A percentile compares a stretch with the other conserved stretches of the same genome.
Evolutionary conservation across 2,888 invertebrate species (phyloP).

Genomic region (Zaprionus bogoriensis): DNA sequence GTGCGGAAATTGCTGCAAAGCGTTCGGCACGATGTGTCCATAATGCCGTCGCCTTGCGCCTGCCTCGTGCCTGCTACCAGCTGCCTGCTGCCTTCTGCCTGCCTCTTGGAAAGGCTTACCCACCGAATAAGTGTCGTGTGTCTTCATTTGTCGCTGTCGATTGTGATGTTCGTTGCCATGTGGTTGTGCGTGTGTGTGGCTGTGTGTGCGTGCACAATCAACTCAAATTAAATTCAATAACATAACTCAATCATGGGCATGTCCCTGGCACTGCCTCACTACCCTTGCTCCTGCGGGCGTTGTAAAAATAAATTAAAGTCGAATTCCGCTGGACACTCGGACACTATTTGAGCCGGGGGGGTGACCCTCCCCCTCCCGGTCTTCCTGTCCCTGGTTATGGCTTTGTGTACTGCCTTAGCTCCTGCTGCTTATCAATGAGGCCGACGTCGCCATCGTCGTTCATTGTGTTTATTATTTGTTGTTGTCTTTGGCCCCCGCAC

Average conservation of each 20-base stretch:
- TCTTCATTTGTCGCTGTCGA: constrained; percentile 75
- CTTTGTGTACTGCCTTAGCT: not conserved
- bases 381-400: constrained; percentile 20
- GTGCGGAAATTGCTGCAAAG: constrained; percentile 65
- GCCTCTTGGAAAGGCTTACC: constrained; percentile 63
- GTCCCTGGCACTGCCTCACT: no score
- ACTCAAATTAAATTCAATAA: constrained; percentile 81
- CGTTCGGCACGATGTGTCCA: constrained; percentile 66
- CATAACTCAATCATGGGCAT: constrained; percentile 76
- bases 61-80: constrained; percentile 15
- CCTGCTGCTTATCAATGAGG: constrained; percentile 18
- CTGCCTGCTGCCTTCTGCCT: constrained; percentile 15
- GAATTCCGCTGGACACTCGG: constrained; percentile 59
- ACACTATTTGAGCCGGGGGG: constrained; percentile 39
- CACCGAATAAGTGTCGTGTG: constrained; percentile 71
- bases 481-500: constrained; percentile 66
- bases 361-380: constrained; percentile 21
- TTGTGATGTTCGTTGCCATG: constrained; percentile 53
- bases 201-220: constrained; percentile 69
- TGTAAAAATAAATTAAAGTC: constrained; percentile 77
- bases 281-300: constrained; percentile 35
- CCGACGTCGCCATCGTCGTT: constrained; percentile 27
- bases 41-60: constrained; percentile 44
- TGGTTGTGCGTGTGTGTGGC: constrained; percentile 7
- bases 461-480: constrained; percentile 76